Evolutionary conservation across 2,797 vertebrate genomes (phyloP).

Genomic region (Eulemur albifrons): DNA sequence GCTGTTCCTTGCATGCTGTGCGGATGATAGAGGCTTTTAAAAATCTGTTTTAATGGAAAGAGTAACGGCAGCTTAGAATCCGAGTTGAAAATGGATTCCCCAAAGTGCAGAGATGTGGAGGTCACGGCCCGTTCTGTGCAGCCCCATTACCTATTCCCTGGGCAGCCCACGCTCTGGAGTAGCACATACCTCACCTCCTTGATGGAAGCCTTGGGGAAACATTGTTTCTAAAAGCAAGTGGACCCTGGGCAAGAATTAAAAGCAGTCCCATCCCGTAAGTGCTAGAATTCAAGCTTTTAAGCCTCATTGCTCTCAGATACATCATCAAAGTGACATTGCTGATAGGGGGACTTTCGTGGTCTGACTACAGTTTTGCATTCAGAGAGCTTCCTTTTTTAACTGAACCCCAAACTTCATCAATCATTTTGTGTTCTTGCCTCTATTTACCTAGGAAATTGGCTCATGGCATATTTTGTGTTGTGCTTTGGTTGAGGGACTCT

Average conservation of each 20-base stretch:
- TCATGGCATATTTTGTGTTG: neutral
- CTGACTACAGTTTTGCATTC: neutral
- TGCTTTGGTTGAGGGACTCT: neutral
- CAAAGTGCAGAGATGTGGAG: neutral
- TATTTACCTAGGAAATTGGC: neutral
- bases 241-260: constrained; percentile 38
- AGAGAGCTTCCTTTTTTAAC: neutral
- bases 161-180: neutral
- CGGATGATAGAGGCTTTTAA: neutral
- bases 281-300: constrained; percentile 44
- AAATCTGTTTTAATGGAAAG: neutral
- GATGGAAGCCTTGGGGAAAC: constrained; percentile 14
- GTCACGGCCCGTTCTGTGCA: neutral
- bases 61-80: neutral
- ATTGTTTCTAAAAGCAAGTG: constrained; percentile 16
- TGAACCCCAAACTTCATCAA: neutral
- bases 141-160: constrained; percentile 41
- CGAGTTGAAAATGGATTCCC: constrained; percentile 40
- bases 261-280: neutral
- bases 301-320: neutral
- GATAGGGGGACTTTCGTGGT: neutral
- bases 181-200: neutral
- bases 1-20: neutral
- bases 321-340: constrained; percentile 10
- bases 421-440: neutral